These are phyloP conservation scores for Grantiella picta DNA, from an alignment of 2,113 vertebrate genomes.

Conservation along the genomic window DNA sequence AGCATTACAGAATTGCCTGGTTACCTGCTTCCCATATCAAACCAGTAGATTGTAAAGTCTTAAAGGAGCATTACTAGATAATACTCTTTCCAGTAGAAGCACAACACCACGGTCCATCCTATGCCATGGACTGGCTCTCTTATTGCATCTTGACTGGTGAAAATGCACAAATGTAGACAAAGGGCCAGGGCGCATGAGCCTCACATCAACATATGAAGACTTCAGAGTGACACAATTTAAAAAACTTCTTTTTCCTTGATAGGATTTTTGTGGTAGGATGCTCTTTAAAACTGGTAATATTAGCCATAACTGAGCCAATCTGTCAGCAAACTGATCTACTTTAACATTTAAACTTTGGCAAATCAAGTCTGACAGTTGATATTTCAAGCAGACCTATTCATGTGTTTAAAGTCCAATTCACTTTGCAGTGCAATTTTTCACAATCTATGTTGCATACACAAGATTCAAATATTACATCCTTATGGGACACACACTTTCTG, in stretches of 20 bases:
- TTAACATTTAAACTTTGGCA: background rate
- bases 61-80: background rate
- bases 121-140: background rate
- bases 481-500: background rate
- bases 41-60: background rate
- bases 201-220: background rate
- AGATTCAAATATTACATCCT: background rate
- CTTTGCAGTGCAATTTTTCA: background rate
- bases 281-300: background rate
- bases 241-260: background rate
- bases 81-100: background rate
- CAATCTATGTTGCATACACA: background rate
- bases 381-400: background rate
- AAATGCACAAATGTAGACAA: background rate
- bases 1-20: background rate
- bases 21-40: background rate
- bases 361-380: background rate
- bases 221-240: background rate
- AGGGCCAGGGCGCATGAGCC: fast-evolving
- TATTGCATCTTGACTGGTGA: background rate
- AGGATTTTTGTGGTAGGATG: background rate
- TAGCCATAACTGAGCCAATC: background rate
- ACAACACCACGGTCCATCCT: too few species aligned
- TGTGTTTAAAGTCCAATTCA: background rate
- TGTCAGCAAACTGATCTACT: background rate